Evolutionary conservation across 2,888 invertebrate species (phyloP).

Genomic region (Drosophila multiciliata): DNA sequence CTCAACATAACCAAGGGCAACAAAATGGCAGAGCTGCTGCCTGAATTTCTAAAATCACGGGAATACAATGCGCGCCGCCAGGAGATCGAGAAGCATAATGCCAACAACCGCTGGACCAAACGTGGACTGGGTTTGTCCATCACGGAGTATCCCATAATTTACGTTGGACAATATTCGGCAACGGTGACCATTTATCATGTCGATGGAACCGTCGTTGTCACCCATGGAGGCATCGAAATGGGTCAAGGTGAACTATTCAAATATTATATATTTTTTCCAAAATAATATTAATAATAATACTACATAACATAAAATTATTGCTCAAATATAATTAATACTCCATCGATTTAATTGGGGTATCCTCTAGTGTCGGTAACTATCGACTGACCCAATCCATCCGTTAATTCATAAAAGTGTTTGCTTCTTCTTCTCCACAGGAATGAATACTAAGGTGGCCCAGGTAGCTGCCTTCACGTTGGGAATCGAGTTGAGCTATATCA

Average conservation of each 20-base stretch:
- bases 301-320: conserved; percentile 59
- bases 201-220: conserved; percentile 90
- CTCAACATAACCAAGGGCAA: conserved; percentile 85
- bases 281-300: neutral
- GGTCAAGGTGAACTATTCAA: conserved; percentile 88
- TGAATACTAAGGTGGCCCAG: conserved; percentile 90
- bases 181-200: conserved; percentile 89
- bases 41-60: conserved; percentile 85
- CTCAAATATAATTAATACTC: neutral
- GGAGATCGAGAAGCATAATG: conserved; percentile 88
- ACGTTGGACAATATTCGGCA: conserved; percentile 86
- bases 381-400: neutral
- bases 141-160: conserved; percentile 88
- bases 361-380: neutral
- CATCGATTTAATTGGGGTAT: neutral
- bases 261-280: conserved; percentile 60
- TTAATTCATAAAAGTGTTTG: neutral
- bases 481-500: conserved; percentile 87
- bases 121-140: conserved; percentile 89
- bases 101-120: conserved; percentile 92
- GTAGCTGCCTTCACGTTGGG: conserved; percentile 90
- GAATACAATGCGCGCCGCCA: conserved; percentile 87
- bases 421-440: conserved; percentile 35
- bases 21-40: conserved; percentile 85
- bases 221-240: conserved; percentile 90